Base-by-base conservation (phyloP, 2,797 vertebrate genomes). In the Gadopsis marmoratus region DNA sequence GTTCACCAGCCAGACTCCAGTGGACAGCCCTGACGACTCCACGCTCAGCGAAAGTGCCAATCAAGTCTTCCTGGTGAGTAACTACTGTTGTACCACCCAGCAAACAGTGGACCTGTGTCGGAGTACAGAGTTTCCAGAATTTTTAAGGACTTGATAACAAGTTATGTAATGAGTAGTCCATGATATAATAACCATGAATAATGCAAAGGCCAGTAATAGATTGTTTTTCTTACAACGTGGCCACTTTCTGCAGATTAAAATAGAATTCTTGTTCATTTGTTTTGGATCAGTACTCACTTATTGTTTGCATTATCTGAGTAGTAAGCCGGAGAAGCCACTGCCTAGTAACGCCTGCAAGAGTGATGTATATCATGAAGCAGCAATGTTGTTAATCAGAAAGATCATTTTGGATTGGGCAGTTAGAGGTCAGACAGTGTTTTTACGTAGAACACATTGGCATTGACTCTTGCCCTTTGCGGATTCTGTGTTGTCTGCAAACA, bases 11-110 rank as follows among this genome's bases (percentile, higher is more conserved):
- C 97, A 99, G 96, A 97, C 97, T 87, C 97, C 97, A 60, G 98
- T 99, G 85, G 97, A 99, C 92, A 99, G 98, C 90, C 97, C 97
- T 4, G 97, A 99, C 79, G 97, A 99, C 94, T 97, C 97, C 80
- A 96, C 97, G 69, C 97, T 99, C 92, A 98, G 97, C 81, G 97
- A 98, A 96, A 98, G 97, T 95, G 97, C 97, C 96, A 98, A 98
- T 94, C 97, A 97, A 94, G 97, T 97, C 93, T 98, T 98, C 94
- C 93, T 98, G 97, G 97, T 99, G 92, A 91, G 95, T 83, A 26
- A 47, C 54, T 7, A 3, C 53, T n/a, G 51, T 31, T 10, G 1
- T 11, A 16, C 37, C n/a, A 23, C 74, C 16, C 11, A 31, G 6
- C 31, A 29, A 26, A 47, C 26, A 2, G 16, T 26, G 39, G 5